These are phyloP conservation scores for Choreutis nemorana DNA, from an alignment of 2,888 invertebrate species.

Conservation along the genomic window DNA sequence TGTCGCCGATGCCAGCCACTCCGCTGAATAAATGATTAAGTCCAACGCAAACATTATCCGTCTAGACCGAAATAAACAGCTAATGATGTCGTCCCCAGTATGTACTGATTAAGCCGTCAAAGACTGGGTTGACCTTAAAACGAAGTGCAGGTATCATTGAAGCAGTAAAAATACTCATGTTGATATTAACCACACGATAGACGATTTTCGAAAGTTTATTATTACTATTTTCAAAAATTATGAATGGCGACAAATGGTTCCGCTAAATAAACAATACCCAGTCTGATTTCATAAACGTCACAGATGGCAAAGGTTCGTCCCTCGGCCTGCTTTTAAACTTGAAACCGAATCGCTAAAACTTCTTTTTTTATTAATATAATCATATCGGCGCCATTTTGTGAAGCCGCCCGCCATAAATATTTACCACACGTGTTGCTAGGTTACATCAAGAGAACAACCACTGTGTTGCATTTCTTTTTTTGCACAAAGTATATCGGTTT, in stretches of 20 bases:
- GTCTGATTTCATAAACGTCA: constrained; percentile 40
- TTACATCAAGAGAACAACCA: constrained; percentile 7
- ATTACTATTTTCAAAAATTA: constrained; percentile 20
- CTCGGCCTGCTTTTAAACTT: constrained; percentile 37
- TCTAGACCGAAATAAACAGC: constrained; percentile 52
- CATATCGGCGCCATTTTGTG: constrained; percentile 55
- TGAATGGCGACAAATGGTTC: constrained; percentile 37
- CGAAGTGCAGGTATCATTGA: constrained; percentile 10
- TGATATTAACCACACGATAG: too few species aligned
- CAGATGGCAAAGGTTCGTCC: constrained; percentile 46
- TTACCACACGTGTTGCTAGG: background rate
- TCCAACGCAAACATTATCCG: constrained; percentile 48
- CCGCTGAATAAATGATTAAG: constrained; percentile 57
- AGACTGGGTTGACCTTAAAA: constrained; percentile 13
- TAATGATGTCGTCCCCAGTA: constrained; percentile 61
- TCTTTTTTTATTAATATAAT: constrained; percentile 62
- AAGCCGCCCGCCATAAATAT: constrained; percentile 17
- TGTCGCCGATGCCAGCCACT: constrained; percentile 45
- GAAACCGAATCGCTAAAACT: constrained; percentile 41
- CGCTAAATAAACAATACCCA: constrained; percentile 49
- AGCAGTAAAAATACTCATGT: too few species aligned
- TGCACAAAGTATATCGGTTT: too few species aligned
- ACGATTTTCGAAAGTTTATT: too few species aligned
- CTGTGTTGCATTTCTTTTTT: constrained; percentile 4
- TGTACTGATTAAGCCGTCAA: constrained; percentile 56